Evolutionary conservation across 2,113 vertebrate species (phyloP).

Genomic region (Hippocampus zosterae): DNA sequence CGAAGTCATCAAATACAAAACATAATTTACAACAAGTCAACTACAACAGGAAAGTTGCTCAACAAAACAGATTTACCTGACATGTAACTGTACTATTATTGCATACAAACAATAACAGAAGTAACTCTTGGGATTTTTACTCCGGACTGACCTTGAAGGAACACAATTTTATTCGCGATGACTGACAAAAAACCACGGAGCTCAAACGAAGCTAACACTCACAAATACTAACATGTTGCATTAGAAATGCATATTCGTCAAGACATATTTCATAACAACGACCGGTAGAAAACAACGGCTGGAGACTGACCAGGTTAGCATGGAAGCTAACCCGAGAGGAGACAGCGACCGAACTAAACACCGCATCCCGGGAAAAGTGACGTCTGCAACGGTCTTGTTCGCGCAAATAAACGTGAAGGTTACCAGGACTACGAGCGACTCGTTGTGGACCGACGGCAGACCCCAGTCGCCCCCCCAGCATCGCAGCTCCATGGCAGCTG

Average conservation of each 20-base stretch:
- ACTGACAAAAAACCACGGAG: conserved; percentile 4
- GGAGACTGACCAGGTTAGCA: conserved; percentile 42
- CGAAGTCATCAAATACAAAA: neutral
- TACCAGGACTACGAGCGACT: conserved; percentile 90
- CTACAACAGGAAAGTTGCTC: neutral
- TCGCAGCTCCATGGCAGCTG: conserved; percentile 85
- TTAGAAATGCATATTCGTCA: neutral
- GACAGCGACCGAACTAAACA: neutral
- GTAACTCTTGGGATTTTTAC: neutral
- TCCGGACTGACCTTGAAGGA: conserved; percentile 59
- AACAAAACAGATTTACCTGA: neutral
- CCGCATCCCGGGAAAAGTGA: neutral
- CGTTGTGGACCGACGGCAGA: conserved; percentile 87
- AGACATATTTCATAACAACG: neutral
- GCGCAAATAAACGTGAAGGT: conserved; percentile 25
- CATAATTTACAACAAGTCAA: neutral
- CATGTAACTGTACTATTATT: too few species aligned
- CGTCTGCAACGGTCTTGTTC: neutral
- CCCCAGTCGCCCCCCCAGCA: conserved; percentile 95
- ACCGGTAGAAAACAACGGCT: neutral
- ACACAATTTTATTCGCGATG: neutral
- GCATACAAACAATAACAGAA: neutral
- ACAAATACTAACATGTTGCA: neutral
- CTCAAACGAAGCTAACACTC: neutral
- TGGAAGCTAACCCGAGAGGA: conserved; percentile 37